phyloP scores from a whole-genome alignment of 2,888 invertebrate species.

The Liodrosophila aerea region DNA sequence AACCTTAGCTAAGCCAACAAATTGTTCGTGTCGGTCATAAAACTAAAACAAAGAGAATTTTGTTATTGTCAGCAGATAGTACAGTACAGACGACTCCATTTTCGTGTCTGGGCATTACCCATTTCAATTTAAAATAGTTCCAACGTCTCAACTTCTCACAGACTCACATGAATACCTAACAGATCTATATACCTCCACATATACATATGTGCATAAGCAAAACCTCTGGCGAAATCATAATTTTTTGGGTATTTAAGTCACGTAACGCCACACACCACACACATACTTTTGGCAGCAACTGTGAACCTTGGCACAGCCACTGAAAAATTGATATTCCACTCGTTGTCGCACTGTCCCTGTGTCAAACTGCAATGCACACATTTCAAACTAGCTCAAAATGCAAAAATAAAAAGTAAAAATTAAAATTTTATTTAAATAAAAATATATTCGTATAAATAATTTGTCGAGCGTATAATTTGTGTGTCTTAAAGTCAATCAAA shows the following conservation, averaged over 20 bases:
- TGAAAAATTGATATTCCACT: constrained; percentile 51
- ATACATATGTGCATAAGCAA: constrained; percentile 9
- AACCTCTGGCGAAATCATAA: constrained; percentile 64
- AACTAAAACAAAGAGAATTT: constrained; percentile 21
- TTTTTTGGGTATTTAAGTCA: constrained; percentile 72
- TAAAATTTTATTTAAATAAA: too few relatives aligned
- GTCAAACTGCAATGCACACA: constrained; percentile 29
- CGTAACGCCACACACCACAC: constrained; percentile 50
- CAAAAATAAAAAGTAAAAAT: constrained; percentile 24
- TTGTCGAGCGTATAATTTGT: too few relatives aligned
- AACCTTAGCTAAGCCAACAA: constrained; percentile 25
- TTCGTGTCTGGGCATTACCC: constrained; percentile 25
- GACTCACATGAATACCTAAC: constrained; percentile 5
- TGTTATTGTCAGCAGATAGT: constrained; percentile 25
- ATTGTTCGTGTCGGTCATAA: constrained; percentile 7
- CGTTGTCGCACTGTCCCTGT: constrained; percentile 9
- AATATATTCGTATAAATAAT: too few relatives aligned
- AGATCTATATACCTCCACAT: not conserved
- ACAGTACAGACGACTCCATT: constrained; percentile 33
- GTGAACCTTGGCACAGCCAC: constrained; percentile 47
- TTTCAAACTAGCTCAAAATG: constrained; percentile 39
- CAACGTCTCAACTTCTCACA: constrained; percentile 10
- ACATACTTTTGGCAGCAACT: constrained; percentile 32
- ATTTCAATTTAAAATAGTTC: constrained; percentile 19
- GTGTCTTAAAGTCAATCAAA: constrained; percentile 30